Percentiles rank a stretch among this genome's conserved stretches.
phyloP scores from a whole-genome alignment of 2,888 invertebrate genomes.

The Harpalus rufipes region DNA sequence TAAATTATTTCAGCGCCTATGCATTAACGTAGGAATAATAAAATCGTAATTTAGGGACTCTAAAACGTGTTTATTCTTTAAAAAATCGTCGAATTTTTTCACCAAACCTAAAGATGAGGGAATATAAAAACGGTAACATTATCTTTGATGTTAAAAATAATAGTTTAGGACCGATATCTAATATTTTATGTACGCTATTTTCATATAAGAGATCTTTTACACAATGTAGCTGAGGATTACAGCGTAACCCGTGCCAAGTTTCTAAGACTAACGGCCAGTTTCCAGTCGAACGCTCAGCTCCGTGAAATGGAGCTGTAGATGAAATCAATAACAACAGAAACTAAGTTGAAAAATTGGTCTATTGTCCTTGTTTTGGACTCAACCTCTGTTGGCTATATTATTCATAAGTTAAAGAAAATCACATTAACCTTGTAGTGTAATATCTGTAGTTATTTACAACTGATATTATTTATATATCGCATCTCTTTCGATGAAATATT shows the following conservation, averaged over 20 bases:
- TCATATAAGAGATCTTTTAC: neutral
- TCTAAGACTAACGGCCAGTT: neutral
- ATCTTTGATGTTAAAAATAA: neutral
- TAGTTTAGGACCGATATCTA: neutral
- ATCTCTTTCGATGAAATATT: no score
- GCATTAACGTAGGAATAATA: no score
- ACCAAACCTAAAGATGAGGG: no score
- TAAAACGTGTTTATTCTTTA: no score
- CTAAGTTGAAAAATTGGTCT: slow-evolving; percentile 2
- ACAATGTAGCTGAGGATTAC: neutral
- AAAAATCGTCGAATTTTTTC: no score
- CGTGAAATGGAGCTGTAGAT: neutral
- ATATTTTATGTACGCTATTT: neutral
- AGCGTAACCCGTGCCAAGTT: neutral
- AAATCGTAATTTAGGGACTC: no score
- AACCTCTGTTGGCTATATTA: neutral
- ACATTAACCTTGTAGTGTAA: no score
- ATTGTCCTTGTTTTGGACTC: neutral
- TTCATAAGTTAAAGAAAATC: no score
- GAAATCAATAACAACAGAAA: neutral
- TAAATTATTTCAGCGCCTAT: no score
- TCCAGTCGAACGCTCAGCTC: neutral
- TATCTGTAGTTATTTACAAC: no score
- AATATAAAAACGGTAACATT: neutral
- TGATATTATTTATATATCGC: no score